phyloP scores from a whole-genome alignment of 2,888 invertebrate genomes.

The Drosophila macrospina region DNA sequence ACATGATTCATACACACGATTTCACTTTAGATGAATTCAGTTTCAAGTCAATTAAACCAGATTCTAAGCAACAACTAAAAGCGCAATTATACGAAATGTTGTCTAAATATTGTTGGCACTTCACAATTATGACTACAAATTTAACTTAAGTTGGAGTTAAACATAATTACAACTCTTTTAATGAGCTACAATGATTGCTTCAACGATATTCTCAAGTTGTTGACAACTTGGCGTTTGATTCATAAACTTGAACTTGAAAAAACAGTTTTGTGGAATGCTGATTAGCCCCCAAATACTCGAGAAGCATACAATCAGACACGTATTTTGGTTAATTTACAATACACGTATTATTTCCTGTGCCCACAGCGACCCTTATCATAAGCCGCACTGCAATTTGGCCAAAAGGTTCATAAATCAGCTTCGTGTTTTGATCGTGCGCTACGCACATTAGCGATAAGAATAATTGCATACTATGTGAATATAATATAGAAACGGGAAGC shows the following conservation, averaged over 20 bases:
- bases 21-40: conserved; percentile 19
- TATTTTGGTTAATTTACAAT: conserved; percentile 26
- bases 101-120: background rate
- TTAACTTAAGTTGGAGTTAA: background rate
- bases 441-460: conserved; percentile 37
- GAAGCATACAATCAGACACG: conserved; percentile 12
- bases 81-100: background rate
- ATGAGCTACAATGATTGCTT: too few species aligned
- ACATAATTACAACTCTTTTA: background rate
- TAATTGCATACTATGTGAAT: background rate
- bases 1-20: conserved; percentile 21
- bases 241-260: conserved; percentile 17
- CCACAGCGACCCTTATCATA: conserved; percentile 29
- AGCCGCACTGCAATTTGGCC: conserved; percentile 18
- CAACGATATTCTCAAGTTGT: background rate
- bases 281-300: background rate
- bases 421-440: conserved; percentile 9
- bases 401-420: conserved; percentile 50
- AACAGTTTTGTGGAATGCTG: conserved; percentile 10
- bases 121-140: too few species aligned
- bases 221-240: conserved; percentile 14
- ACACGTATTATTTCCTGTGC: conserved; percentile 29
- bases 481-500: conserved; percentile 9
- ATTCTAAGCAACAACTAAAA: background rate
- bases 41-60: conserved; percentile 27